These are phyloP conservation scores for Corythaeola cristata DNA, from an alignment of 2,113 vertebrate species.

Conservation along the genomic window DNA sequence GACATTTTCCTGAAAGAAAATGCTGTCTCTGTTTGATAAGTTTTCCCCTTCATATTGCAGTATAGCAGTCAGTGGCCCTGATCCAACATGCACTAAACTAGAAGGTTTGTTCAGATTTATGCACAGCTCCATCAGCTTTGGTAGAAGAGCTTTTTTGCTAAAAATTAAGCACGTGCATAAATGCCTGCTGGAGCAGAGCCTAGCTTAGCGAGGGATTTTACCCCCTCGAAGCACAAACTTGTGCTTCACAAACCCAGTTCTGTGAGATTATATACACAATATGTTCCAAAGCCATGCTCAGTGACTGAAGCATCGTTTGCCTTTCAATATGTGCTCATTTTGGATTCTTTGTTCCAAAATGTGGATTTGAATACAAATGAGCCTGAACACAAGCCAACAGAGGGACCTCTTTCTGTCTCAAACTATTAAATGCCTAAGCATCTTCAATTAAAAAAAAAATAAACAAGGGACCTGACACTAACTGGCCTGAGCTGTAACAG, in stretches of 20 bases:
- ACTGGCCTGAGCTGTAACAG: not conserved
- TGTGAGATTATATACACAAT: not conserved
- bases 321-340: constrained; percentile 15
- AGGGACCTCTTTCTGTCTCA: constrained; percentile 7
- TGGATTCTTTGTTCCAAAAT: constrained; percentile 40
- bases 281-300: not conserved
- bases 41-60: not conserved
- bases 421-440: constrained; percentile 26
- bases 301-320: not conserved
- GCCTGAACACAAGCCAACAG: not conserved
- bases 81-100: not conserved
- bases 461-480: constrained; percentile 15
- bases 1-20: not conserved
- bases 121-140: not conserved
- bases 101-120: not conserved
- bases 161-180: constrained; percentile 10
- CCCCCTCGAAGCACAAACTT: not conserved
- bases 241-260: not conserved
- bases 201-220: constrained; percentile 10
- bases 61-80: not conserved
- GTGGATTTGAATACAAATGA: constrained; percentile 56
- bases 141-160: not conserved
- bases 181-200: constrained; percentile 19
- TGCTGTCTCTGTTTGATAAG: not conserved
- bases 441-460: constrained; percentile 15